Percentiles rank a stretch among this genome's conserved stretches.
phyloP scores from a whole-genome alignment of 2,888 invertebrate genomes.

The Iselma pallidipennis region DNA sequence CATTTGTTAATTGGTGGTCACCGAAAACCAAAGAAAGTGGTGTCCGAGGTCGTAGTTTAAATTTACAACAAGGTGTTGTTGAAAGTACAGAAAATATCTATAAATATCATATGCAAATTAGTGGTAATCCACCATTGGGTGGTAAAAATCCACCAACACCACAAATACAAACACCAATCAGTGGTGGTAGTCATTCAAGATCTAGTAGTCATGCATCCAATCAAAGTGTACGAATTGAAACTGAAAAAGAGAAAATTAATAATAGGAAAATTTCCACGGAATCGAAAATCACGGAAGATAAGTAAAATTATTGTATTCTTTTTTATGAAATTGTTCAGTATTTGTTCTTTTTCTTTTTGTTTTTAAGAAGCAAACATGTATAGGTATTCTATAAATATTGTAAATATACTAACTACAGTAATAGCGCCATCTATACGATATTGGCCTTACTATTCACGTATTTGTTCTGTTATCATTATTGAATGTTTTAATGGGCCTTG shows the following conservation, averaged over 20 bases:
- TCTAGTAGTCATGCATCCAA: constrained; percentile 24
- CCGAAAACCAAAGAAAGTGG: constrained; percentile 75
- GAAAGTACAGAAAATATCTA: constrained; percentile 81
- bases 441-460: background rate
- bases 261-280: constrained; percentile 22
- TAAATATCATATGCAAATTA: constrained; percentile 82
- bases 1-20: constrained; percentile 96
- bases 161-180: constrained; percentile 69
- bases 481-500: too few relatives aligned
- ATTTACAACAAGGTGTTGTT: constrained; percentile 76
- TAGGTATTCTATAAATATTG: background rate
- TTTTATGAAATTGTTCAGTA: background rate
- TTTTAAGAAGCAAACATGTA: too few relatives aligned
- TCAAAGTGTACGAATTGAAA: constrained; percentile 14
- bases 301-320: background rate
- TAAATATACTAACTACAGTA: background rate
- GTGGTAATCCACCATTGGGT: constrained; percentile 60
- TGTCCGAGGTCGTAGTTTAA: constrained; percentile 81
- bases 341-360: too few relatives aligned
- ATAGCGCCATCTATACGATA: background rate
- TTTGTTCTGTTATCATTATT: background rate
- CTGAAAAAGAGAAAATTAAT: constrained; percentile 14
- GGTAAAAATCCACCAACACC: constrained; percentile 70
- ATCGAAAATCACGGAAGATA: constrained; percentile 6
- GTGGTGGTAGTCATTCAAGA: constrained; percentile 64